Evolutionary conservation across 2,113 vertebrate genomes (phyloP), one percentile per base, ranked within the genome.

Genomic region (Saimiri boliviensis): DNA sequence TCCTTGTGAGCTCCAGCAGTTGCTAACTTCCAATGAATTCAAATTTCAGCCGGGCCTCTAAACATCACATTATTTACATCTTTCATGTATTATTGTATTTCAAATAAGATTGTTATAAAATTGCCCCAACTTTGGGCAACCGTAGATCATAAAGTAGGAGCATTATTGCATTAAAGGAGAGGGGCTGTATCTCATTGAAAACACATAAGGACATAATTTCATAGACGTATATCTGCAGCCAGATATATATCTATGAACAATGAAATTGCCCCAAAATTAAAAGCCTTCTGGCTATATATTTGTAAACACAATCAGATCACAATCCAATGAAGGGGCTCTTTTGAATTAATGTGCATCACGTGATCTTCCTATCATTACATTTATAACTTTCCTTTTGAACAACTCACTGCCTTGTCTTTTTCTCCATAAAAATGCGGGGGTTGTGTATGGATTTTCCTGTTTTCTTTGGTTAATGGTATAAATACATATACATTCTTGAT

Each of bases 221-320:
- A 98, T 98, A 98, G 99, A 98, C 98, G 98, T 97, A 98, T 98
- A 98, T 98, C 98, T 98, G 98, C 97, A 97, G 97, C 98, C 97
- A 98, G 98, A 98, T 98, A 98, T 98, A 95, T 98, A 98, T 97
- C 98, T 98, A 97, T 96, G 98, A 99, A 99, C 98, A 98, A 98
- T 98, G 98, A 98, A 99, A 99, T 99, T 98, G 97, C 97, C 98
- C 98, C 98, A 93, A 99, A 99, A 99, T 99, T 99, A 99, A 99
- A 99, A 99, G 98, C 99, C 99, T 98, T 97, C 98, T 98, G 98
- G 98, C 99, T 97, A 98, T 98, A 96, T 99, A 99, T 99, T 99
- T 98, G 98, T 99, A 99, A 98, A 98, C 98, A 99, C 99, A 99
- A 99, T 99, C 99, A 99, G 98, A 98, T 98, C 97, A 97, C 99